Conservation (phyloP, 2,797 vertebrate species). For the Eulemur mongoz region DNA sequence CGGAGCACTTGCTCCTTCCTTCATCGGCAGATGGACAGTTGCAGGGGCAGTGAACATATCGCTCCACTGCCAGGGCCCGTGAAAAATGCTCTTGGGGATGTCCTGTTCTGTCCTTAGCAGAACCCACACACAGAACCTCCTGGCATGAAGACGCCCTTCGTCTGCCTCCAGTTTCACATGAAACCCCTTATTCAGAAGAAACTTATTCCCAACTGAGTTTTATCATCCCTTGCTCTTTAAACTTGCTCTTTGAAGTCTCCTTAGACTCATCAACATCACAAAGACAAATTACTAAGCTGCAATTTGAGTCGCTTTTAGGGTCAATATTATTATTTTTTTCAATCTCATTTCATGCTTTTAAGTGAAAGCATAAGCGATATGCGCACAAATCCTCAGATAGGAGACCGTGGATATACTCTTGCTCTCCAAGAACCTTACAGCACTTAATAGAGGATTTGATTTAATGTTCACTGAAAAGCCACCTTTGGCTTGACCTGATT, state of each 20-base stretch:
- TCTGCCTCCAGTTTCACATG: background rate
- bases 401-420: background rate
- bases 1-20: background rate
- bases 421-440: background rate
- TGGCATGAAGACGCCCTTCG: background rate
- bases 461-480: constrained; percentile 18
- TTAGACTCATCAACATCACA: background rate
- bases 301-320: background rate
- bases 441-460: constrained; percentile 9
- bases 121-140: accelerated
- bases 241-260: background rate
- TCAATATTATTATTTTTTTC: background rate
- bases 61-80: background rate
- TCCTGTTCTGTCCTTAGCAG: background rate
- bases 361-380: background rate
- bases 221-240: background rate
- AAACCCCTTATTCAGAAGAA: background rate
- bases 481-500: constrained; percentile 33
- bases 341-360: background rate
- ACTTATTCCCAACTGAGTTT: background rate
- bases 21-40: accelerated
- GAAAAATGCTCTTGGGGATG: background rate
- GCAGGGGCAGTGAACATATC: background rate
- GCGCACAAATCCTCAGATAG: background rate
- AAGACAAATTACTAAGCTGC: background rate